Conservation (phyloP, 2,113 vertebrate genomes). For the Rhodinocichla rosea region DNA sequence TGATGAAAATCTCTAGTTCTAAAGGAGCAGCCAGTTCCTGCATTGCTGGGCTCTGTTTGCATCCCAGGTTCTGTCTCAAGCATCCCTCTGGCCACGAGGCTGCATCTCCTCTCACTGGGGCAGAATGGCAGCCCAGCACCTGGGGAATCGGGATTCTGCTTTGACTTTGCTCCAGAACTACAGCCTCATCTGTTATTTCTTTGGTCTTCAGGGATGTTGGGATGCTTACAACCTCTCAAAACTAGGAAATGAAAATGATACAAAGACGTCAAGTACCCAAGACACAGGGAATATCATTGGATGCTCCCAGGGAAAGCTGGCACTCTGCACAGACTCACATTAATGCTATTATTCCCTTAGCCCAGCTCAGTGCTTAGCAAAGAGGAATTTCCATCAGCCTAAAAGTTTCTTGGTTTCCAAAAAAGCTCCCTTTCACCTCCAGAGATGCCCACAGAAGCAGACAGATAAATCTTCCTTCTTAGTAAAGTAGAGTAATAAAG, state of each 20-base stretch:
- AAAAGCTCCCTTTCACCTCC: neutral
- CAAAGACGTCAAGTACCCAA: neutral
- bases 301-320: neutral
- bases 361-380: neutral
- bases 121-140: neutral
- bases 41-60: neutral
- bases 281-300: neutral
- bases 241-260: neutral
- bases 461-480: neutral
- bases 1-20: neutral
- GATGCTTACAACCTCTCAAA: neutral
- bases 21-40: neutral
- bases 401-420: neutral
- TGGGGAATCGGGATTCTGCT: neutral
- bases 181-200: neutral
- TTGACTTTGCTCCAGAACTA: neutral
- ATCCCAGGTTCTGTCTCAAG: neutral
- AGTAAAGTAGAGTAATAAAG: neutral
- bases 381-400: neutral
- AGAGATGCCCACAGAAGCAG: neutral
- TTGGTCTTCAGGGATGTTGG: neutral
- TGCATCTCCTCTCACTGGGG: accelerated
- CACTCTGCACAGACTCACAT: neutral
- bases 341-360: neutral
- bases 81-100: neutral